Evolutionary conservation across 2,797 vertebrate genomes (phyloP).

Genomic region (Melanotaenia trifasciata): DNA sequence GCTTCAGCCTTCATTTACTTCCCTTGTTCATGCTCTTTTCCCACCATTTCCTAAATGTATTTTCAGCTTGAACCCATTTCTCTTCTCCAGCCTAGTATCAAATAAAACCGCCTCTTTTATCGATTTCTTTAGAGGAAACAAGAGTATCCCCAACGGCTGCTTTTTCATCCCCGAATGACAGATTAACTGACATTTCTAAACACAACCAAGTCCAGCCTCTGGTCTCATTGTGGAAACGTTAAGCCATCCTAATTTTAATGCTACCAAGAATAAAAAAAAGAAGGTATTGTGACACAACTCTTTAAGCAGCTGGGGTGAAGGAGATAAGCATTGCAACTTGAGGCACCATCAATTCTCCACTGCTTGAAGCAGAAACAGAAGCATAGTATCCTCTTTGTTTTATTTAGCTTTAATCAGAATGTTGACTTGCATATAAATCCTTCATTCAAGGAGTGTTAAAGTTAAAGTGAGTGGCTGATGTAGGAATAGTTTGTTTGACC

Average conservation of each 20-base stretch:
- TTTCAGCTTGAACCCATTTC: constrained; percentile 45
- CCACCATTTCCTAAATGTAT: constrained; percentile 44
- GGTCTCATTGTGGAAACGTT: constrained; percentile 48
- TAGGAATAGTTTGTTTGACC: background rate
- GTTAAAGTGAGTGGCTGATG: background rate
- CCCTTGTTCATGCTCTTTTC: constrained; percentile 12
- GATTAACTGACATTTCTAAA: constrained; percentile 80
- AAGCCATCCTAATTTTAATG: constrained; percentile 30
- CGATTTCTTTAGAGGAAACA: constrained; percentile 78
- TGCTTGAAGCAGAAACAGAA: constrained; percentile 26
- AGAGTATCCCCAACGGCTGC: constrained; percentile 72
- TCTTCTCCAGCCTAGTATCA: constrained; percentile 48
- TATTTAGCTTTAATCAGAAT: background rate
- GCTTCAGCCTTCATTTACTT: constrained; percentile 16
- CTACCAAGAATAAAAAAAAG: constrained; percentile 16
- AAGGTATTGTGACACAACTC: constrained; percentile 48
- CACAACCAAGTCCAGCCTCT: constrained; percentile 52
- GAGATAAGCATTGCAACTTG: background rate
- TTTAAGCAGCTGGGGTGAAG: constrained; percentile 40
- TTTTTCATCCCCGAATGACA: constrained; percentile 76
- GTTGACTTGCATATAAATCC: too few relatives aligned
- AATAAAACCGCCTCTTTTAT: constrained; percentile 68
- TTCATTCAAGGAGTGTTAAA: background rate
- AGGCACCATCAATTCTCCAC: too few relatives aligned
- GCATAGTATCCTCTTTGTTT: background rate